A percentile compares a stretch with the other conserved stretches of the same genome.
Conservation (phyloP, 2,888 invertebrate species). For the Tholera decimalis region DNA sequence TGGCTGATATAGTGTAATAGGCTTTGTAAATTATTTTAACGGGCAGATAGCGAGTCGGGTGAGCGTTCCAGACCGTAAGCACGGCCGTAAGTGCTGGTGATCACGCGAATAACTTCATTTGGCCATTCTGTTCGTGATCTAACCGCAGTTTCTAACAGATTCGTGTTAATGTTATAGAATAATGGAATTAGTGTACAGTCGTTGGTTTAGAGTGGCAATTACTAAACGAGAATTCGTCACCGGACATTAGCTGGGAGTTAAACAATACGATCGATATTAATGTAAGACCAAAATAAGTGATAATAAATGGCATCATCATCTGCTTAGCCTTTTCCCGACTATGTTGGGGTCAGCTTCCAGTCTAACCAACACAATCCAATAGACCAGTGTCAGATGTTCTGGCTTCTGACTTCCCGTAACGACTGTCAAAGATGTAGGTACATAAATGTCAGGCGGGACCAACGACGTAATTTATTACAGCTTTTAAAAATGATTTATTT, state of each 20-base stretch:
- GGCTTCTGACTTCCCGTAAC: no score
- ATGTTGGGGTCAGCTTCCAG: no score
- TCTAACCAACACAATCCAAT: no score
- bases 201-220: neutral
- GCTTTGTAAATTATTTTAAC: constrained; percentile 40
- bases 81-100: constrained; percentile 36
- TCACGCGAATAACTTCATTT: constrained; percentile 62
- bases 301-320: no score
- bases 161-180: constrained; percentile 33
- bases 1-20: constrained; percentile 29
- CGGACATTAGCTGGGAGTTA: neutral
- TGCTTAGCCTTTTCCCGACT: no score
- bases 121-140: constrained; percentile 47
- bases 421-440: no score
- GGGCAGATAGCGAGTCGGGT: constrained; percentile 38
- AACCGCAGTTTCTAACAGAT: constrained; percentile 47
- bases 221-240: neutral
- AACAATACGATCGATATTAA: neutral
- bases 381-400: no score
- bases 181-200: constrained; percentile 16
- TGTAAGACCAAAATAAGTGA: no score
- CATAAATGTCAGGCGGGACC: no score
- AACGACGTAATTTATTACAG: no score
- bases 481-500: no score
- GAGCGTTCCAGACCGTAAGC: constrained; percentile 51